Base-by-base conservation (phyloP, 2,888 invertebrate species). In the Noctua pronuba region DNA sequence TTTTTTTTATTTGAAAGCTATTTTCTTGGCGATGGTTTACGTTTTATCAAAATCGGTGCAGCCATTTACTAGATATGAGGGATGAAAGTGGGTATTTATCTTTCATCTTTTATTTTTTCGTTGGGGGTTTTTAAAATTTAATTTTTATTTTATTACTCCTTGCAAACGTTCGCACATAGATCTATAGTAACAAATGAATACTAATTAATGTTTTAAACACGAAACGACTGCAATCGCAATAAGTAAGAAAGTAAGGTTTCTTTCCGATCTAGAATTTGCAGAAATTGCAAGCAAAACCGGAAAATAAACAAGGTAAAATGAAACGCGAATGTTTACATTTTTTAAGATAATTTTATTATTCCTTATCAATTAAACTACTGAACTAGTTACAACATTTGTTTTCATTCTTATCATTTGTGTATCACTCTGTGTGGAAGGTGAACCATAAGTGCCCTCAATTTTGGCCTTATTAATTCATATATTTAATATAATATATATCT, bases 331-430 rank as follows among this genome's bases (percentile, higher is more conserved):
- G 35, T 64, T 64, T 52, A 77, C 77, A 21, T 76, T 75, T 44
- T 38, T 46, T 44, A 3, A 49, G 38, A 79, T 0, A 46, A 31
- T 41, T 38, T 64, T 38, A 38, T 24, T 64, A 7, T 49, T 66
- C 18, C 31, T 67, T 81, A 79, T 82, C 75, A 67, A 74, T 60
- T 79, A 38, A 74, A 67, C 44, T 44, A 66, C 74, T 79, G 58
- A 73, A 44, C 74, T 75, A 79, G 46, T 66, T 73, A 41, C n/a
- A 73, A 52, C 3, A 10, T 49, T 66, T 74, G 49, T 58, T 81
- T 58, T 41, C 44, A 44, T 58, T 73, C 35, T 73, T 79, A 79
- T 81, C 58, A 7, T 78, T 24, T n/a, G 5, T n/a, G n/a, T n/a
- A n/a, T n/a, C n/a, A n/a, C n/a, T n/a, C n/a, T n/a, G n/a, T 10